Conservation (phyloP, 2,113 vertebrate genomes). For the Phaetusa simplex region DNA sequence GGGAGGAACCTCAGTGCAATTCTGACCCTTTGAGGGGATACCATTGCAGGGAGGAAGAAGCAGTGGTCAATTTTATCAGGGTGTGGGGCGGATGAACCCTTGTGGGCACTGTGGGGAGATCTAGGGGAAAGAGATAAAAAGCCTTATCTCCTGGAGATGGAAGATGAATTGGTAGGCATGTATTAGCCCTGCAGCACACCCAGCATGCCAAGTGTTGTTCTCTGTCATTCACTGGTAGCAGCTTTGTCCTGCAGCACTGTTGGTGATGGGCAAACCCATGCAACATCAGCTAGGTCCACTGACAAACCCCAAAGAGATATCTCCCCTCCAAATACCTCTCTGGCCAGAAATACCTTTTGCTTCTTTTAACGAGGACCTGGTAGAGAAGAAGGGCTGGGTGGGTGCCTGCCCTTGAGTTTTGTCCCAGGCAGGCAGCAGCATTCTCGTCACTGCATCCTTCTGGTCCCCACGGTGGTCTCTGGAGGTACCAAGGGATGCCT, state of each 20-base stretch:
- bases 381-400: neutral
- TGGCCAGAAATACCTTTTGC: neutral
- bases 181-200: neutral
- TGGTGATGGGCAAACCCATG: neutral
- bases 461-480: accelerated
- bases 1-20: neutral
- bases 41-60: neutral
- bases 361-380: neutral
- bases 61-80: neutral
- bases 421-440: neutral
- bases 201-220: accelerated
- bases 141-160: neutral
- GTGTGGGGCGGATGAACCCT: neutral
- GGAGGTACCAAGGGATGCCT: neutral
- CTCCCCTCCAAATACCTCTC: neutral
- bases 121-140: neutral
- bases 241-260: neutral
- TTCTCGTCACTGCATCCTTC: neutral
- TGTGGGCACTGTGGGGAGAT: neutral
- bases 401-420: neutral
- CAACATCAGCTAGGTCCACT: neutral
- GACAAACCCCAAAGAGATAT: neutral
- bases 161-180: neutral
- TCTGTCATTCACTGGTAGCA: neutral
- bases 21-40: neutral